A percentile compares a stretch with the other conserved stretches of the same genome.
phyloP scores from a whole-genome alignment of 2,888 invertebrate genomes.

The Diarsia dahlii region DNA sequence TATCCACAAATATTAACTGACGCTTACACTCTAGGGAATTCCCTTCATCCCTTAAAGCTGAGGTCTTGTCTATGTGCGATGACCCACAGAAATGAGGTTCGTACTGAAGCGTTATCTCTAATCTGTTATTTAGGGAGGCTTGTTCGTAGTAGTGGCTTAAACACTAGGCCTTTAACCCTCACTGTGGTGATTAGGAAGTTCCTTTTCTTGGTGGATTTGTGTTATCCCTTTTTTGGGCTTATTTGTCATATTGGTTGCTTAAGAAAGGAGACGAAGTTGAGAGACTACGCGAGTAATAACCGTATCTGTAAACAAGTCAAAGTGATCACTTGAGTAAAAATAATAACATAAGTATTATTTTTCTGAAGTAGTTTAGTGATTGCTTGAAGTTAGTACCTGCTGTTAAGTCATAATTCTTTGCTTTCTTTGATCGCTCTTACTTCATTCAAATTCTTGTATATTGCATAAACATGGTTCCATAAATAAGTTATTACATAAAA shows the following conservation, averaged over 20 bases:
- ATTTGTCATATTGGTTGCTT: slow-evolving; percentile 23
- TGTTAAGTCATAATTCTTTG: too few relatives aligned
- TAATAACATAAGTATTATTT: too few relatives aligned
- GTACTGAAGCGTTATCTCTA: slow-evolving; percentile 58
- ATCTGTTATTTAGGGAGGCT: slow-evolving; percentile 58
- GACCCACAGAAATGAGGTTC: slow-evolving; percentile 59
- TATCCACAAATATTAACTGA: slow-evolving; percentile 55
- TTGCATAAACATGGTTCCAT: too few relatives aligned
- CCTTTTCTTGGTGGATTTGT: slow-evolving; percentile 28
- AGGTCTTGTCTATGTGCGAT: slow-evolving; percentile 58
- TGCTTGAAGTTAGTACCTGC: too few relatives aligned
- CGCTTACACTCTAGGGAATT: slow-evolving; percentile 37
- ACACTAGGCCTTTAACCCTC: slow-evolving; percentile 41
- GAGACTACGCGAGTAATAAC: not conserved
- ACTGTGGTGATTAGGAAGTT: slow-evolving; percentile 31
- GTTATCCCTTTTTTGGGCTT: slow-evolving; percentile 15
- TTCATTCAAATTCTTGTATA: too few relatives aligned
- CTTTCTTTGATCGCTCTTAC: too few relatives aligned
- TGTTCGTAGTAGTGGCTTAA: slow-evolving; percentile 49
- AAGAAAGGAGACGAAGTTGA: not conserved
- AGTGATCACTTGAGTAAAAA: too few relatives aligned
- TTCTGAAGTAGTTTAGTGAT: too few relatives aligned
- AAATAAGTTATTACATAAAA: too few relatives aligned
- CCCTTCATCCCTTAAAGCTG: slow-evolving; percentile 58
- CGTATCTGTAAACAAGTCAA: too few relatives aligned